Evolutionary conservation across 2,888 invertebrate genomes (phyloP).

Genomic region (Allygus modestus): DNA sequence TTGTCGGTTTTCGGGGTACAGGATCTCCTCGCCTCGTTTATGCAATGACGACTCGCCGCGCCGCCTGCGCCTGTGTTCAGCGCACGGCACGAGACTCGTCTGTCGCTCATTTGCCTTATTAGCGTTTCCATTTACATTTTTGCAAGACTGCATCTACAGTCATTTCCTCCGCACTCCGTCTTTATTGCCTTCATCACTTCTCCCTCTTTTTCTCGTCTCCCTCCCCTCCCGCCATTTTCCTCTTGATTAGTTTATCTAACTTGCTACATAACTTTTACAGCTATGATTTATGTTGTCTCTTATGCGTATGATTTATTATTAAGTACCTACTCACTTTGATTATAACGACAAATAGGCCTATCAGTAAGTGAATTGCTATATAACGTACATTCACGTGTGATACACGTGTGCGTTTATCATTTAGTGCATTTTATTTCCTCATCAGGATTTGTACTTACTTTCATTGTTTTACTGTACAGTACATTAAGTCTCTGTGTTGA

Average conservation of each 20-base stretch:
- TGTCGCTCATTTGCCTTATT: conserved; percentile 51
- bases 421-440: too few relatives aligned
- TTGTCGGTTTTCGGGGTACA: not conserved
- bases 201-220: not conserved
- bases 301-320: not conserved
- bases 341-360: too few relatives aligned
- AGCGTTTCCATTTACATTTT: conserved; percentile 56
- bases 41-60: not conserved
- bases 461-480: too few relatives aligned
- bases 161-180: conserved; percentile 36
- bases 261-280: not conserved
- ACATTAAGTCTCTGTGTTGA: too few relatives aligned
- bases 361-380: too few relatives aligned
- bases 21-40: not conserved
- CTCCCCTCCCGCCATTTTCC: not conserved
- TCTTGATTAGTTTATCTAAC: not conserved
- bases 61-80: too few relatives aligned
- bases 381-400: too few relatives aligned
- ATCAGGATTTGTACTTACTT: too few relatives aligned
- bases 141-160: conserved; percentile 53
- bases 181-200: conserved; percentile 20
- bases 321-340: too few relatives aligned
- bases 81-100: conserved; percentile 9
- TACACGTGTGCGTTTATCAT: too few relatives aligned
- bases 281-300: not conserved